Conservation (phyloP, 37 sponge, comb jelly and placozoan genomes). For the Crambe crambe region DNA sequence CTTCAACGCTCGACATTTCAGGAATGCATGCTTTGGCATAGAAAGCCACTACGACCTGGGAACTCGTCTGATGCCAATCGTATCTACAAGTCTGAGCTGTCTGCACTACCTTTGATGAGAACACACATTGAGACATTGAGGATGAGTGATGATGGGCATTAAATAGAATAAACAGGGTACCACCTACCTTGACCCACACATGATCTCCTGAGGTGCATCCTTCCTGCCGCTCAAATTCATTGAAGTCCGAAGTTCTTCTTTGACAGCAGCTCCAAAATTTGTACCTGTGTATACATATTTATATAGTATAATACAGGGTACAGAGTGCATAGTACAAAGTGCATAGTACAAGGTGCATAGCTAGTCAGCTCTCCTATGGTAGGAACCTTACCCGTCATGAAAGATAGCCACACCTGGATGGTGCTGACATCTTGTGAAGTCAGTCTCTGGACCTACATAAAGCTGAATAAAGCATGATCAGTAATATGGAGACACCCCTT, state of each 20-base stretch:
- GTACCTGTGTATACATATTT: constrained; percentile 60
- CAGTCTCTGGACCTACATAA: constrained; percentile 47
- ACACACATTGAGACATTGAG: not conserved
- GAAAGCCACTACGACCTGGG: constrained; percentile 59
- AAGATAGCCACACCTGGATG: constrained; percentile 92
- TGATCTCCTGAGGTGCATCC: constrained; percentile 88
- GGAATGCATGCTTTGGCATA: constrained; percentile 83
- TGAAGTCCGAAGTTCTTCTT: constrained; percentile 81
- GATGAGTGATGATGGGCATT: not conserved
- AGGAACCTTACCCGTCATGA: constrained; percentile 92
- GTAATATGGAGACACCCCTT: not conserved
- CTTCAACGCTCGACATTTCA: constrained; percentile 66
- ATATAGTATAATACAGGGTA: no score
- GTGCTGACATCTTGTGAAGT: constrained; percentile 62
- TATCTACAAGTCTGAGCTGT: constrained; percentile 29
- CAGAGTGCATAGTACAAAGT: no score
- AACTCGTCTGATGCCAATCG: constrained; percentile 91
- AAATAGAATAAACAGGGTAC: not conserved
- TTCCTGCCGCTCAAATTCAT: constrained; percentile 88
- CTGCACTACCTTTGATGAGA: constrained; percentile 5
- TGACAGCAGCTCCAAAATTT: constrained; percentile 96
- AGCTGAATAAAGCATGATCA: constrained; percentile 13
- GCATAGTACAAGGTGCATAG: no score
- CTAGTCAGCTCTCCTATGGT: no score
- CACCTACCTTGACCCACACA: constrained; percentile 67